Evolutionary conservation across 92 coral and sea anemone genomes (phyloP).

Genomic region (Montipora capitata): DNA sequence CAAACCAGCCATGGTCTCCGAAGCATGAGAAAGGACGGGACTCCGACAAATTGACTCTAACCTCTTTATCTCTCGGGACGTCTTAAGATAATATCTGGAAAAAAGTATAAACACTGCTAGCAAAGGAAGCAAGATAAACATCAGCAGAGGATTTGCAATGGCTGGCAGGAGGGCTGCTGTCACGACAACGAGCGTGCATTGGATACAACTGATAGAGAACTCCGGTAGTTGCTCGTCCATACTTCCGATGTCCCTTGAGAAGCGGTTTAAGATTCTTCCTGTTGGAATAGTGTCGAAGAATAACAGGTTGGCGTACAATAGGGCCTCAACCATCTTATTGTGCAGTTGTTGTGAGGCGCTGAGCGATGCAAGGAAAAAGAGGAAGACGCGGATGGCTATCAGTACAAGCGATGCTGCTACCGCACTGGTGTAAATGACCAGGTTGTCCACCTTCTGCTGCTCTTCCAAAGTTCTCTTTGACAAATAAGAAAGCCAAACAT

Average conservation of each 20-base stretch:
- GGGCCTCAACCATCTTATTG: not conserved
- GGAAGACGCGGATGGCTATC: not conserved
- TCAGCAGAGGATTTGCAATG: not conserved
- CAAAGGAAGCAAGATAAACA: not conserved
- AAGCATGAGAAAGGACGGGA: conserved; percentile 23
- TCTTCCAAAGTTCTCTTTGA: not conserved
- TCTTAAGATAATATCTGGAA: not conserved
- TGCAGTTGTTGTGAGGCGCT: not conserved
- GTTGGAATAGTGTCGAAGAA: conserved; percentile 8
- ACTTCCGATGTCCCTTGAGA: not conserved
- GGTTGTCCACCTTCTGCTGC: not conserved
- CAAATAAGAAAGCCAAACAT: not conserved
- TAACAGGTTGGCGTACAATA: not conserved
- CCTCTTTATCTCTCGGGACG: conserved; percentile 31
- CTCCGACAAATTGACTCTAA: conserved; percentile 23
- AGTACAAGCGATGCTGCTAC: not conserved
- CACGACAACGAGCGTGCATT: not conserved
- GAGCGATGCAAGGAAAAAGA: not conserved
- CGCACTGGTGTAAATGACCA: not conserved
- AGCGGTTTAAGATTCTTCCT: not conserved
- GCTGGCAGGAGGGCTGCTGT: not conserved
- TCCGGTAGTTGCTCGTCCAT: not conserved
- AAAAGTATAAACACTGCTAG: not conserved
- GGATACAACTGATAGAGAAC: not conserved
- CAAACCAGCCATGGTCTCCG: conserved; percentile 21